A percentile compares a stretch with the other conserved stretches of the same genome.
Evolutionary conservation across 37 sponge, comb jelly and placozoan species (phyloP).

Genomic region (Aplysina aerophoba): DNA sequence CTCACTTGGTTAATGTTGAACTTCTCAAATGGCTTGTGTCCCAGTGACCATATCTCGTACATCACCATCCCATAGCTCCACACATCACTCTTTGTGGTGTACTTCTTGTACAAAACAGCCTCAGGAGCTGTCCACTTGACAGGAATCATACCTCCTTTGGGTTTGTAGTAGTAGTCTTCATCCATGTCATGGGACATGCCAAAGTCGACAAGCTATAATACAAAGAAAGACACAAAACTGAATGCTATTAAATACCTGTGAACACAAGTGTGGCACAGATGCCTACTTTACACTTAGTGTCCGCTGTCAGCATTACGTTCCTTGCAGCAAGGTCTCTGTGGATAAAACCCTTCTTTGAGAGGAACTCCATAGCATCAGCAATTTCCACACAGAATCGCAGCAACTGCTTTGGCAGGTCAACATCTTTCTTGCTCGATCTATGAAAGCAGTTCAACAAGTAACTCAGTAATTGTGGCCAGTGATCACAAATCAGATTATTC

Average conservation of each 20-base stretch:
- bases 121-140: slow-evolving; percentile 28
- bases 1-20: neutral
- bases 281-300: slow-evolving; percentile 2
- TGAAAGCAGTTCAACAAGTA: too few species aligned
- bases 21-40: neutral
- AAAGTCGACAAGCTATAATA: slow-evolving; percentile 7
- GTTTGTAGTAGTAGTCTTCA: slow-evolving; percentile 14
- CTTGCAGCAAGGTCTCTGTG: slow-evolving; percentile 26
- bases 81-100: slow-evolving; percentile 25
- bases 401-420: slow-evolving; percentile 3
- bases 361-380: slow-evolving; percentile 4
- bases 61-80: slow-evolving; percentile 19
- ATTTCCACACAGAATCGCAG: slow-evolving; percentile 16
- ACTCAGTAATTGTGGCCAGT: too few species aligned
- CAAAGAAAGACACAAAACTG: too few species aligned
- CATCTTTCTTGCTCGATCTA: too few species aligned
- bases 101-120: slow-evolving; percentile 14
- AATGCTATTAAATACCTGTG: too few species aligned
- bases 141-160: slow-evolving; percentile 10
- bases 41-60: slow-evolving; percentile 19
- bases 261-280: too few species aligned
- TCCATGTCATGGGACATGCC: slow-evolving; percentile 10
- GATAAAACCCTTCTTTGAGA: slow-evolving; percentile 20
- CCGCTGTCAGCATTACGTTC: neutral
- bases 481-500: too few species aligned